These are phyloP conservation scores for Apeltes quadracus DNA, from an alignment of 2,113 vertebrate species.

Conservation along the genomic window DNA sequence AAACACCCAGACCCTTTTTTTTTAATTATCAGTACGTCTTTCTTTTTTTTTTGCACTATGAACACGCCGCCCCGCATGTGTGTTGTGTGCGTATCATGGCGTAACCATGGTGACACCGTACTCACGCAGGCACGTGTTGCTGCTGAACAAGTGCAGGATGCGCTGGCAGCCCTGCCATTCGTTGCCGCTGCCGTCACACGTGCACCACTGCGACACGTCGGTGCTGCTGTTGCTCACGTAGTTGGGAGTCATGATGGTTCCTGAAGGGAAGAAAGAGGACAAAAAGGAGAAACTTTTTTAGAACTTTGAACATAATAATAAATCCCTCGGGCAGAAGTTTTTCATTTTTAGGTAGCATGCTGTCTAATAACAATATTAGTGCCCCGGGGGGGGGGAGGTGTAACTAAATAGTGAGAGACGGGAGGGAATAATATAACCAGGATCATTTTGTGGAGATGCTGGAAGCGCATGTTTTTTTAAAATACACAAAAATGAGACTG, in stretches of 20 bases:
- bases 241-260: slow-evolving; percentile 96
- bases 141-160: slow-evolving; percentile 87
- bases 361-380: slow-evolving; percentile 33
- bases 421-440: slow-evolving; percentile 29
- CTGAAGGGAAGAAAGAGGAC: slow-evolving; percentile 69
- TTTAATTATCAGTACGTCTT: too few species aligned
- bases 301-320: slow-evolving; percentile 7
- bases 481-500: slow-evolving; percentile 13
- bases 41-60: not conserved
- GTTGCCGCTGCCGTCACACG: slow-evolving; percentile 93
- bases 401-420: slow-evolving; percentile 33
- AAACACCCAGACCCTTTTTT: not conserved
- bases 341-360: slow-evolving; percentile 22
- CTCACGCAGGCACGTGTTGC: slow-evolving; percentile 93
- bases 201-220: slow-evolving; percentile 92
- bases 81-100: not conserved
- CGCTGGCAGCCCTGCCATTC: slow-evolving; percentile 89
- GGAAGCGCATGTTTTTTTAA: slow-evolving; percentile 40
- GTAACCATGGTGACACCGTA: slow-evolving; percentile 21
- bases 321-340: slow-evolving; percentile 22
- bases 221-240: slow-evolving; percentile 90
- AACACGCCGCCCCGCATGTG: not conserved
- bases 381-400: slow-evolving; percentile 3
- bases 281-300: slow-evolving; percentile 16
- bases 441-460: slow-evolving; percentile 16